phyloP scores from a whole-genome alignment of 2,888 invertebrate species.

The Physocephala rufipes region DNA sequence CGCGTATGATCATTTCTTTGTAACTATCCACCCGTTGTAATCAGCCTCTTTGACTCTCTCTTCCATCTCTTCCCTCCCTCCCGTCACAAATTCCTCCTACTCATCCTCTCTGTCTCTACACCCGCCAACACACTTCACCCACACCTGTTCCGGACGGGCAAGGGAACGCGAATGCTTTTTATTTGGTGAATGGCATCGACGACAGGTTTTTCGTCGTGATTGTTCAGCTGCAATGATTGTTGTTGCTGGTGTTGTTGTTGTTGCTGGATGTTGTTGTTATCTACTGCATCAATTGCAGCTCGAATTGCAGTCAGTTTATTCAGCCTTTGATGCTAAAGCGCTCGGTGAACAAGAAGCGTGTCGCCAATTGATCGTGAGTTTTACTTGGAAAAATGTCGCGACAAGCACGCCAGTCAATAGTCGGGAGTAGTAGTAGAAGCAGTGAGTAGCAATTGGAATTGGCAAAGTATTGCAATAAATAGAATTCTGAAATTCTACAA shows the following conservation, averaged over 20 bases:
- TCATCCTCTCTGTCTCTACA: not conserved
- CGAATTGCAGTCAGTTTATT: conserved; percentile 9
- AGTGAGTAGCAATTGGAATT: conserved; percentile 56
- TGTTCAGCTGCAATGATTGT: conserved; percentile 6
- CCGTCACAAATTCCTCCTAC: not conserved
- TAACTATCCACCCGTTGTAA: not conserved
- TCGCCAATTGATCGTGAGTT: conserved; percentile 65
- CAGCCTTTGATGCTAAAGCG: conserved; percentile 35
- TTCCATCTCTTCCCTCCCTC: not conserved
- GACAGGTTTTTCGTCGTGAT: conserved; percentile 40
- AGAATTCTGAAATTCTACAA: conserved; percentile 16
- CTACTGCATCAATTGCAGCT: conserved; percentile 2
- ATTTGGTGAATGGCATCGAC: conserved; percentile 40
- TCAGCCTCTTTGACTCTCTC: not conserved
- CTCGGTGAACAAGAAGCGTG: conserved; percentile 56
- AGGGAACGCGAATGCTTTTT: not conserved
- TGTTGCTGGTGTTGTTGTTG: conserved; percentile 2
- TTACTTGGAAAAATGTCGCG: conserved; percentile 65
- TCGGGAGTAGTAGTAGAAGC: too few relatives aligned
- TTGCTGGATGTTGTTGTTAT: too few relatives aligned
- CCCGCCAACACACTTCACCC: not conserved
- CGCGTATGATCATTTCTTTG: conserved; percentile 17
- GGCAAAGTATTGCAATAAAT: conserved; percentile 57
- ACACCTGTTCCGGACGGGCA: not conserved
- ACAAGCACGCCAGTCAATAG: conserved; percentile 49